These are phyloP conservation scores for Oxyteleia sp. DNA, from an alignment of 2,888 invertebrate species.

Conservation along the genomic window DNA sequence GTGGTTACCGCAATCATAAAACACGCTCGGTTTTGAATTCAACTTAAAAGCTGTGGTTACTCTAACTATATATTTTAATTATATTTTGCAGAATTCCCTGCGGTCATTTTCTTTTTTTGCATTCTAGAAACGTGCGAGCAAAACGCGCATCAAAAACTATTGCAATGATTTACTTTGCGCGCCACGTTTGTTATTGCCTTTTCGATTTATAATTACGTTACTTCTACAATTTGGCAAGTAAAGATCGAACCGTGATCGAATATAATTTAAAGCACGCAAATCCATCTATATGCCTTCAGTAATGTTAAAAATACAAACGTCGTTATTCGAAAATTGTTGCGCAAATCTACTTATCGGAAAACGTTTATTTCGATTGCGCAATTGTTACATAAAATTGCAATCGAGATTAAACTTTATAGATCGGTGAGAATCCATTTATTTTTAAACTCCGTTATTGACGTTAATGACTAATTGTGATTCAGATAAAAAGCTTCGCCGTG, in stretches of 20 bases:
- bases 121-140: conserved; percentile 34
- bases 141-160: conserved; percentile 14
- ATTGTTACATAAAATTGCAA: conserved; percentile 60
- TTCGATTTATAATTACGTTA: conserved; percentile 22
- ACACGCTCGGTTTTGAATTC: conserved; percentile 62
- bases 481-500: not conserved
- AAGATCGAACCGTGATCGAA: conserved; percentile 40
- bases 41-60: conserved; percentile 67
- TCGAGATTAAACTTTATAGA: conserved; percentile 22
- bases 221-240: conserved; percentile 46
- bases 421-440: conserved; percentile 53
- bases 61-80: conserved; percentile 69
- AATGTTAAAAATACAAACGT: conserved; percentile 61
- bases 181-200: not conserved
- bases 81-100: conserved; percentile 64
- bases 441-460: conserved; percentile 39
- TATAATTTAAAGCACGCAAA: conserved; percentile 56
- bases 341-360: conserved; percentile 62
- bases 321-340: conserved; percentile 59
- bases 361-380: conserved; percentile 41
- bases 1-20: conserved; percentile 65
- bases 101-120: conserved; percentile 45
- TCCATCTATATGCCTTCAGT: conserved; percentile 52
- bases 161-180: conserved; percentile 4
- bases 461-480: not conserved